Conservation (phyloP, 2,888 invertebrate species). For the Panorpa germanica region DNA sequence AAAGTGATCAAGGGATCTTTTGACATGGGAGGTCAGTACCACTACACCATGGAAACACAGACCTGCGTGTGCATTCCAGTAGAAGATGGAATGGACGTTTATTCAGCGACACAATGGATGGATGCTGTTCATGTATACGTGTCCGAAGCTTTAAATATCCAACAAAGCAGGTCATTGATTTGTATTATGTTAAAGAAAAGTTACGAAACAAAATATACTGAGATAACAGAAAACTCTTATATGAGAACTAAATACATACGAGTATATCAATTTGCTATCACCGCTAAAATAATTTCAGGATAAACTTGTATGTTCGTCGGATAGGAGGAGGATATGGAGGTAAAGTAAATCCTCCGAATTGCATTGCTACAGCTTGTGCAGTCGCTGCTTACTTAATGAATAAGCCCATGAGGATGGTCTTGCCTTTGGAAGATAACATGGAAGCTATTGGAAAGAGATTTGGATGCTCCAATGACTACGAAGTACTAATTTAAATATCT, state of each 20-base stretch:
- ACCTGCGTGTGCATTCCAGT: constrained; percentile 41
- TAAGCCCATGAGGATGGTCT: constrained; percentile 38
- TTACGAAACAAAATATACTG: too few species aligned
- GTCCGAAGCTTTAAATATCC: constrained; percentile 31
- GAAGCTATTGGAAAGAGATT: constrained; percentile 33
- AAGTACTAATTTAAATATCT: too few species aligned
- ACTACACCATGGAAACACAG: constrained; percentile 59
- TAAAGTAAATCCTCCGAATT: constrained; percentile 43
- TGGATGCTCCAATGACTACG: constrained; percentile 29
- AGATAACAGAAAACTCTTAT: too few species aligned
- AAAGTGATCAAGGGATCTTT: constrained; percentile 32
- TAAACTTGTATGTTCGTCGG: constrained; percentile 38
- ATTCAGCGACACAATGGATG: constrained; percentile 42
- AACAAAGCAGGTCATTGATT: constrained; percentile 40
- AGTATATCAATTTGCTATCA: background rate
- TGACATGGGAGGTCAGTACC: constrained; percentile 44
- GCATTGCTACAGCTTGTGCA: constrained; percentile 39
- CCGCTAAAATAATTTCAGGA: constrained; percentile 21
- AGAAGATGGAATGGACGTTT: constrained; percentile 54
- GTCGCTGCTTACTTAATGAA: constrained; percentile 36
- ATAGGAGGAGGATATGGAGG: constrained; percentile 59
- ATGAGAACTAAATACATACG: too few species aligned
- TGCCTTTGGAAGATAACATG: constrained; percentile 49
- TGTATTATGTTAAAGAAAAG: too few species aligned
- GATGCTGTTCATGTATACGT: constrained; percentile 36